Base-by-base conservation (phyloP, 2,113 vertebrate genomes). In the Pedetes capensis region DNA sequence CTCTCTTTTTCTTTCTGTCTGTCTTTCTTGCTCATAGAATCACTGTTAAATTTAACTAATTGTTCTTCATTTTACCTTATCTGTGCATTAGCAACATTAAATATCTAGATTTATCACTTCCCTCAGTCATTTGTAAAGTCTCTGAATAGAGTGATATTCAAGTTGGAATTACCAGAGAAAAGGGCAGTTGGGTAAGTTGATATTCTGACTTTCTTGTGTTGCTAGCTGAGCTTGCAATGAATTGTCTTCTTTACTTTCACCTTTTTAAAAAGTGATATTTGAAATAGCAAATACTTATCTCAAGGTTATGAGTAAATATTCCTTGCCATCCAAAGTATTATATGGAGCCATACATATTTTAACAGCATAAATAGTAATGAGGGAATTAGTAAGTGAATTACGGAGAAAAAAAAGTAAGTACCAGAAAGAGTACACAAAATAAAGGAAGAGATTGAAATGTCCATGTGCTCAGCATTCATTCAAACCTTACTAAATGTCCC, bases 231-330 rank as follows among this genome's bases (percentile, higher is more conserved):
- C 34, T 27, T 68, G 32, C 18, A 72, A 39, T 85, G 32, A 74
- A 8, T 49, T 87, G 13, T 74, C 71, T 82, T 84, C 22, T 91
- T 37, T 92, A 32, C 34, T 17, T 75, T 93, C 55, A 42, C 18
- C 6, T 59, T 74, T 80, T 18, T n/a, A 42, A 42, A 78, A 55
- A 75, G 57, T 3, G 2, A 27, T 53, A 72, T 23, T 74, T 81
- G 37, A 72, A 87, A 84, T 37, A 95, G 53, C 42, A 93, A 29
- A 42, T 89, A 61, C 86, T 95, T n/a, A n/a, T n/a, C 83, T 72
- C 47, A 66, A 87, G 27, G 37, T 34, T 87, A 8, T n/a, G 25
- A 91, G 39, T 44, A 91, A 93, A 93, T 64, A 49, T 64, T 74
- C 42, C 89, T 34, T 53, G 10, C 55, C 32, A 84, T 12, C 55